Conservation (phyloP, 2,113 vertebrate genomes). For the Macroglossus sobrinus region DNA sequence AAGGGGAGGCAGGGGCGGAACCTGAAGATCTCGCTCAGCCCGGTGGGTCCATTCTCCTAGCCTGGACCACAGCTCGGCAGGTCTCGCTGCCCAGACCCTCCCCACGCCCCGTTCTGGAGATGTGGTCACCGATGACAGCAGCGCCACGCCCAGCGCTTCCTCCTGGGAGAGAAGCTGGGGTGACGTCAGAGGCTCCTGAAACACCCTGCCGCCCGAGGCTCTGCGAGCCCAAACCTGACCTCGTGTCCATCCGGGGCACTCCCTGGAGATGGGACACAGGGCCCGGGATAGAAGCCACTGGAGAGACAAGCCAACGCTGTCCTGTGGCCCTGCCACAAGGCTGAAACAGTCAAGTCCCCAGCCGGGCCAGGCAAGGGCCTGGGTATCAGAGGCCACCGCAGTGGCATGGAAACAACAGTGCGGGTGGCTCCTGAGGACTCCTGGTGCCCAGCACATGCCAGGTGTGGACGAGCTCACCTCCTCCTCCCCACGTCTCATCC, state of each 20-base stretch:
- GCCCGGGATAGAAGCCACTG: neutral
- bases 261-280: neutral
- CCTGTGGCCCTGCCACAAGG: neutral
- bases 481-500: neutral
- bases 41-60: neutral
- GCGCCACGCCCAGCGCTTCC: accelerated
- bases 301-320: neutral
- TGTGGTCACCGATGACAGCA: accelerated
- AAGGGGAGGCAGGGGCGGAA: neutral
- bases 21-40: neutral
- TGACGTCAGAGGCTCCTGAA: neutral
- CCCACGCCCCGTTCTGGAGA: neutral
- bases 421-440: neutral
- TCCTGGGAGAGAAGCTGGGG: neutral
- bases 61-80: neutral
- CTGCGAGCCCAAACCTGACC: neutral
- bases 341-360: neutral
- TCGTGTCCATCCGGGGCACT: neutral
- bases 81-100: neutral
- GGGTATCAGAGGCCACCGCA: neutral
- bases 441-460: neutral
- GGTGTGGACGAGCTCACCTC: neutral
- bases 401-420: neutral
- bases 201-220: neutral
- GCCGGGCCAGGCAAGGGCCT: neutral